These are phyloP conservation scores for Parnassius apollo DNA, from an alignment of 2,888 invertebrate genomes.

Conservation along the genomic window DNA sequence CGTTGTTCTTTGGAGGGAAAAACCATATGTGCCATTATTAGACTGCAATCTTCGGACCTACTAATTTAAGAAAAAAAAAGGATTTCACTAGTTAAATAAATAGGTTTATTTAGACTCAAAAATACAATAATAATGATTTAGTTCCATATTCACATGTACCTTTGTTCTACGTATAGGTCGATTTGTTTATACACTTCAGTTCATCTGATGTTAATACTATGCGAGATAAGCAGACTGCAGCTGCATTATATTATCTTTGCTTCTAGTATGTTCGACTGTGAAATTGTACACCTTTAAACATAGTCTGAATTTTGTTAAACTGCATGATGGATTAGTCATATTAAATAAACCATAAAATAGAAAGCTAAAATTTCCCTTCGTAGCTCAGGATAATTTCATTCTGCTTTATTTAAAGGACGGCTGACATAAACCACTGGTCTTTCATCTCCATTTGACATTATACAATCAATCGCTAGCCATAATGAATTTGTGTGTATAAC, in stretches of 20 bases:
- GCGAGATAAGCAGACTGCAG: not conserved
- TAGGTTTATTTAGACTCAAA: too few relatives aligned
- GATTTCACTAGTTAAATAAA: too few relatives aligned
- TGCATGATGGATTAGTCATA: slow-evolving; percentile 15
- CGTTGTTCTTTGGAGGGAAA: too few relatives aligned
- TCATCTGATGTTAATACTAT: not conserved
- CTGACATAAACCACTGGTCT: slow-evolving; percentile 24
- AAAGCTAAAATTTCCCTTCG: slow-evolving; percentile 26
- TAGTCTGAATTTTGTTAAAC: slow-evolving; percentile 25
- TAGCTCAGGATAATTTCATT: slow-evolving; percentile 19
- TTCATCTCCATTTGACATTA: slow-evolving; percentile 23
- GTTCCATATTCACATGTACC: too few relatives aligned
- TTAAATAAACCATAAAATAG: too few relatives aligned
- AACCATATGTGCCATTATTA: too few relatives aligned
- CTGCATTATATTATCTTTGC: too few relatives aligned
- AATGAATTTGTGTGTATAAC: slow-evolving; percentile 27
- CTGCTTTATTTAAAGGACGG: slow-evolving; percentile 22
- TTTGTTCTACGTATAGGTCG: too few relatives aligned
- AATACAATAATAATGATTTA: too few relatives aligned
- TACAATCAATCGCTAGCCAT: slow-evolving; percentile 20
- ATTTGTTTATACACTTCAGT: not conserved
- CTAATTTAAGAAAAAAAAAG: too few relatives aligned
- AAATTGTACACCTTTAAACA: too few relatives aligned
- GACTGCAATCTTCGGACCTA: too few relatives aligned
- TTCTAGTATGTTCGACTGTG: not conserved